phyloP scores from a whole-genome alignment of 2,888 invertebrate genomes.

The Tenthredo livida region DNA sequence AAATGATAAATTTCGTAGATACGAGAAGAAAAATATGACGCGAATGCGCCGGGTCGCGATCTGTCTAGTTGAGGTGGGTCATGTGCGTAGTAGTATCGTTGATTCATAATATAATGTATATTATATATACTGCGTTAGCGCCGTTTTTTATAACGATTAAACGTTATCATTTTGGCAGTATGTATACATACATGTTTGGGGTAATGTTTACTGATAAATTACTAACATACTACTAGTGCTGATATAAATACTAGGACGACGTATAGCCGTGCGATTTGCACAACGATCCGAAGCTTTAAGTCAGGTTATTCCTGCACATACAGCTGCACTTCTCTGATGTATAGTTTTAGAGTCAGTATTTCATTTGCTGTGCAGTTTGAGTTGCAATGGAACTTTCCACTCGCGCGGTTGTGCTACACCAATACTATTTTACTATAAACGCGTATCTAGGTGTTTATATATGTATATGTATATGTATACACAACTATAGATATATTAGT shows the following conservation, averaged over 20 bases:
- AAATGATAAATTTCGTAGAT: no score
- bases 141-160: neutral
- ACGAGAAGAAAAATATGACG: no score
- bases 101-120: no score
- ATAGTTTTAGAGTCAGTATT: neutral
- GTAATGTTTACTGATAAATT: neutral
- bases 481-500: no score
- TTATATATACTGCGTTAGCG: no score
- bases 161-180: neutral
- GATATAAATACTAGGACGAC: neutral
- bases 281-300: neutral
- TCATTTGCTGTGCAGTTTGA: neutral
- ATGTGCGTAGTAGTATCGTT: neutral
- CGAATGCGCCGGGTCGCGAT: neutral
- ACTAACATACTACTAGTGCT: neutral
- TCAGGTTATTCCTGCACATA: neutral
- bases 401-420: neutral
- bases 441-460: neutral
- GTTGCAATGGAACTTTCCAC: conserved; percentile 50
- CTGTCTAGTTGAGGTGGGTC: conserved; percentile 3
- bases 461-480: no score
- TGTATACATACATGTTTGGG: neutral
- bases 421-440: no score
- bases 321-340: neutral
- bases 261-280: no score